Base-by-base conservation (phyloP, 64 coral and sea anemone species). In the Anthopleura sola region DNA sequence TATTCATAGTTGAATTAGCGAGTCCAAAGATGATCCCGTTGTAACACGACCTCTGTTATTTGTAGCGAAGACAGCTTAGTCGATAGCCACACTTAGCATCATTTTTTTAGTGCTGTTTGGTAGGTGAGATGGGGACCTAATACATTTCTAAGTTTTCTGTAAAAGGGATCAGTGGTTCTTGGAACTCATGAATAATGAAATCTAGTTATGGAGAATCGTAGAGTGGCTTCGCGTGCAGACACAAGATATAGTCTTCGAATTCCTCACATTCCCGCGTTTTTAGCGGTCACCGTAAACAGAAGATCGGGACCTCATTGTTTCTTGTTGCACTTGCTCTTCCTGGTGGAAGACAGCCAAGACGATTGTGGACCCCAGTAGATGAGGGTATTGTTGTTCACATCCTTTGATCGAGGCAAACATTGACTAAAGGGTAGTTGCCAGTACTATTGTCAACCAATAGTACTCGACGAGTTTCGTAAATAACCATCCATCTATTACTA, bases 161-260 rank as follows among this genome's bases (percentile, higher is more conserved):
- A 29, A 71, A 71, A 71, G 66, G 66, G 66, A 71, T 71, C 66
- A 36, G 76, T 79, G 31, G 37, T 48, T 79, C 18, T 48, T 44
- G 76, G 47, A 79, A 79, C 76, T 79, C 76, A 79, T 79, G 38
- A 79, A 79, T 79, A 79, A 79, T 79, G 76, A 79, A 79, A 79
- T 48, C 76, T 79, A 44, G 37, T 48, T 38, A 46, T 79, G 76
- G 39, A 48, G 76, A 79, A 18, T 79, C 39, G 37, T 38, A 79
- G 36, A 79, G 37, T 79, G 76, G 38, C 15, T 79, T 79, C 76
- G 76, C 76, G 76, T 79, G 76, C 76, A 79, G 36, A 48, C 31
- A 26, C 12, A 46, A 38, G 36, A 44, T 46, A 79, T 38, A 48
- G 76, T 38, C 18, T 79, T 38, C 76, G 76, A 79, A 79, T 79